Evolutionary conservation across 2,113 vertebrate species (phyloP).

Genomic region (Hyperopisus bebe): DNA sequence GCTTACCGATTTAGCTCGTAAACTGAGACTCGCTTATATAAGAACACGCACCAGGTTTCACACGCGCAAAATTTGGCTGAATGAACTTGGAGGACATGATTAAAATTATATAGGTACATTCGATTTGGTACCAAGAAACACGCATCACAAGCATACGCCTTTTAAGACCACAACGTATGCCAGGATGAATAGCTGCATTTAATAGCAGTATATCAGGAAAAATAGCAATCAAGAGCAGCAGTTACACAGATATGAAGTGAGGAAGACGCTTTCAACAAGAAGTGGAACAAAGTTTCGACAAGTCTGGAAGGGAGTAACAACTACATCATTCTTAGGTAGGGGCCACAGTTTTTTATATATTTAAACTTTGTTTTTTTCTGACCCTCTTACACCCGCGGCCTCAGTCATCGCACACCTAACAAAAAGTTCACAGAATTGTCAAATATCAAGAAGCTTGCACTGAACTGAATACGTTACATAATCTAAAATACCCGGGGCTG

Average conservation of each 20-base stretch:
- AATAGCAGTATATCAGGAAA: neutral
- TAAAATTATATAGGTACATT: neutral
- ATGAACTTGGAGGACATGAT: constrained; percentile 2
- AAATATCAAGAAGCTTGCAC: neutral
- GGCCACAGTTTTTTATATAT: constrained; percentile 2
- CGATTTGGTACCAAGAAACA: neutral
- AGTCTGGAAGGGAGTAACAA: constrained; percentile 9
- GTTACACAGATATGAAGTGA: neutral
- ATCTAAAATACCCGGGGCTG: neutral
- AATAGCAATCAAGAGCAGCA: neutral
- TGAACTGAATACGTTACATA: neutral
- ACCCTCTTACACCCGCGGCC: no score
- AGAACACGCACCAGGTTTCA: neutral
- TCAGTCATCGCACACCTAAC: neutral
- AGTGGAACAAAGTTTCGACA: neutral
- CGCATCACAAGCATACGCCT: neutral
- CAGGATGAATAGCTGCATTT: no score
- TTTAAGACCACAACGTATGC: neutral
- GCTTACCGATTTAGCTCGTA: neutral
- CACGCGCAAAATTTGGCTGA: neutral
- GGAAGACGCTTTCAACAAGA: constrained; percentile 6
- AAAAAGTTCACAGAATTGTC: neutral
- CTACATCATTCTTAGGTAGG: constrained; percentile 20
- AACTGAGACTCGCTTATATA: neutral
- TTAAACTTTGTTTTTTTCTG: neutral